phyloP scores from a whole-genome alignment of 2,888 invertebrate genomes.

The Rotaria magnacalcarata region DNA sequence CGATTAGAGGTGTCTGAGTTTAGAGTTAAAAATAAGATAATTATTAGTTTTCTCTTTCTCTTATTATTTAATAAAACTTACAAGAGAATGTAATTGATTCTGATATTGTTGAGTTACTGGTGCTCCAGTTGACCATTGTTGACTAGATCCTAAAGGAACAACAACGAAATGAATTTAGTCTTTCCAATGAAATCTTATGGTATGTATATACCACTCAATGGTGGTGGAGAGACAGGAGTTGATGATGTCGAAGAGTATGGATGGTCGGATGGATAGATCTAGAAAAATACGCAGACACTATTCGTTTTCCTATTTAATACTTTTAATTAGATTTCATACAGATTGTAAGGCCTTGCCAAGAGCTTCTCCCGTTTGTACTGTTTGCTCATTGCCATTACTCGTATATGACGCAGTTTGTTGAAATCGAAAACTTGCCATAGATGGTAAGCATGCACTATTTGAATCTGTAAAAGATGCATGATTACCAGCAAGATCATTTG shows the following conservation, averaged over 20 bases:
- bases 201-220: background rate
- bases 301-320: background rate
- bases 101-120: background rate
- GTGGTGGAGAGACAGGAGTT: background rate
- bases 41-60: background rate
- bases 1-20: slow-evolving; percentile 8
- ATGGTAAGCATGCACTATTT: background rate
- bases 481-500: background rate
- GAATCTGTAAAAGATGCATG: background rate
- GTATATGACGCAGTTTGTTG: background rate
- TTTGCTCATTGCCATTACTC: slow-evolving; percentile 6
- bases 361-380: slow-evolving; percentile 34
- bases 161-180: background rate
- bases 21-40: background rate
- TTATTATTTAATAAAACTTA: background rate
- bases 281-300: background rate
- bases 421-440: slow-evolving; percentile 31
- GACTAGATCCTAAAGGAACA: background rate
- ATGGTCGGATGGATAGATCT: slow-evolving; percentile 15
- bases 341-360: slow-evolving; percentile 30
- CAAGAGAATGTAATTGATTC: slow-evolving; percentile 35
- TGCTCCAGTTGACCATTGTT: background rate
- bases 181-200: too few relatives aligned
- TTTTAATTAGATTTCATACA: background rate
- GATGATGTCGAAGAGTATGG: background rate